These are phyloP conservation scores for Neotoxoptera formosana DNA, from an alignment of 1,140 invertebrate genomes.

Conservation along the genomic window DNA sequence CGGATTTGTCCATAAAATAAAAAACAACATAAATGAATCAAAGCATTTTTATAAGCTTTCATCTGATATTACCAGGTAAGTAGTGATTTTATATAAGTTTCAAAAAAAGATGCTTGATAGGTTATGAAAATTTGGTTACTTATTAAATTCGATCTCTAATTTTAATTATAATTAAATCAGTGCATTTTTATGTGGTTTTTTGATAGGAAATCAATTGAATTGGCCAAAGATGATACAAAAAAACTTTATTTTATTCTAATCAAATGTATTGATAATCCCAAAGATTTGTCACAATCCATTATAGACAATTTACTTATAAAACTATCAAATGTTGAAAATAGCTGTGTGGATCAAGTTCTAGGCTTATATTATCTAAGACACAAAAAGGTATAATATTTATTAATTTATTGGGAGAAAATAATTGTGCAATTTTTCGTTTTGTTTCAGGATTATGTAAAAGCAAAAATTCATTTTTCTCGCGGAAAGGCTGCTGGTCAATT, in stretches of 20 bases:
- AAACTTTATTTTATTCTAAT: background rate
- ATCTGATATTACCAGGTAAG: slow-evolving; percentile 17
- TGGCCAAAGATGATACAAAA: background rate
- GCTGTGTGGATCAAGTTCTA: background rate
- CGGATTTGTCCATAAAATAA: background rate
- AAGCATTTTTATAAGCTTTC: slow-evolving; percentile 19
- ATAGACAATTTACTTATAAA: background rate
- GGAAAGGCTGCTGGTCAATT: slow-evolving; percentile 30
- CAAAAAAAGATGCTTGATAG: too few relatives aligned
- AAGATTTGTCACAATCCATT: background rate
- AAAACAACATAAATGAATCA: background rate
- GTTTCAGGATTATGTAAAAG: slow-evolving; percentile 40
- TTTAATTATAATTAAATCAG: too few relatives aligned
- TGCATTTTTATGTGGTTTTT: background rate
- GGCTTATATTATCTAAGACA: slow-evolving; percentile 43
- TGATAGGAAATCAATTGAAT: background rate
- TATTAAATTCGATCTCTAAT: too few relatives aligned
- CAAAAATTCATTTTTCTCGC: slow-evolving; percentile 19
- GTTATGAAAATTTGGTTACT: too few relatives aligned
- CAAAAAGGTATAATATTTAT: background rate
- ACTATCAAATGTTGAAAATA: background rate
- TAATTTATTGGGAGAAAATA: background rate
- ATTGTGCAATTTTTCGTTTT: background rate
- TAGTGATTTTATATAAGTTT: too few relatives aligned
- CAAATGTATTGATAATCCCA: background rate